phyloP scores from a whole-genome alignment of 2,113 vertebrate genomes.

The Engraulis encrasicolus region DNA sequence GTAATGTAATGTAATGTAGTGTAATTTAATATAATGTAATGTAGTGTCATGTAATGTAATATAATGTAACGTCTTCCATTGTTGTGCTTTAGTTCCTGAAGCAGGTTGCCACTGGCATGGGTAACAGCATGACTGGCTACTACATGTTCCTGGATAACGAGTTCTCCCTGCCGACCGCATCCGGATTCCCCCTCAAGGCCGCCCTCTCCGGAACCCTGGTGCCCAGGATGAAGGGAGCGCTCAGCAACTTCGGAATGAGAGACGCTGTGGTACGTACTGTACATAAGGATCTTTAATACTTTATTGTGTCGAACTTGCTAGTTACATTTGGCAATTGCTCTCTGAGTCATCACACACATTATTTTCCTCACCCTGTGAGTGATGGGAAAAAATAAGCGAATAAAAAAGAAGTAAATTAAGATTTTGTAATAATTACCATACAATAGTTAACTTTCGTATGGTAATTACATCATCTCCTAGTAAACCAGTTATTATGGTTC shows the following conservation, averaged over 20 bases:
- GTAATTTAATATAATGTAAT: no score
- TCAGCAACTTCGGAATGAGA: constrained; percentile 61
- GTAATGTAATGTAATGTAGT: no score
- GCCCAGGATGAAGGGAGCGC: constrained; percentile 79
- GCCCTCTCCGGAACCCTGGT: constrained; percentile 81
- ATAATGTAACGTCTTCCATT: neutral
- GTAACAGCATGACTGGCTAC: constrained; percentile 83
- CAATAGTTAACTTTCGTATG: neutral
- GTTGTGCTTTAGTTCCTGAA: constrained; percentile 52
- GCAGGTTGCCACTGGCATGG: constrained; percentile 68
- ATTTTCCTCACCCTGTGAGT: no score
- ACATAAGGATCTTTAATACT: no score
- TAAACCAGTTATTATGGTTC: neutral
- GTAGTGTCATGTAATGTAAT: no score
- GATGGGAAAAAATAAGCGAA: no score
- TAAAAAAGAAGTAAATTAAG: no score
- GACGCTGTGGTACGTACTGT: constrained; percentile 74
- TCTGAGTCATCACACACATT: no score
- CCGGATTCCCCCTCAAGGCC: constrained; percentile 85
- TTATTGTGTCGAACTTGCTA: no score
- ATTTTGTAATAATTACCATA: no score
- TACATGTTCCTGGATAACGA: constrained; percentile 95
- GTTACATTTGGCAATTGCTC: no score
- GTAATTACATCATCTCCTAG: no score
- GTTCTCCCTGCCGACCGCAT: constrained; percentile 84